These are phyloP conservation scores for Craniophora ligustri DNA, from an alignment of 2,888 invertebrate genomes.

Conservation along the genomic window DNA sequence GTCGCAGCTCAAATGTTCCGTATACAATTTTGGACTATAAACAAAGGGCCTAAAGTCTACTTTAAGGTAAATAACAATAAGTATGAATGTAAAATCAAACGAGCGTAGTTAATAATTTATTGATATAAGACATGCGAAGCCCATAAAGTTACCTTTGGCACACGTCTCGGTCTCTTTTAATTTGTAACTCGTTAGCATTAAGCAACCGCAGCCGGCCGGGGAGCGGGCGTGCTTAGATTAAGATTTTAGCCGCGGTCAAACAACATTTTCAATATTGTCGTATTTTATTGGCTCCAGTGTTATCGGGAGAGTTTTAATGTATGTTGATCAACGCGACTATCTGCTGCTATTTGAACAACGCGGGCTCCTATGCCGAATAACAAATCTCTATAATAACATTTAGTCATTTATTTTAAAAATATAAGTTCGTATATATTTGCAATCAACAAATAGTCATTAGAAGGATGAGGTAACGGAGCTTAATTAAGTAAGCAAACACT, in stretches of 20 bases:
- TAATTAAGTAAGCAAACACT: conserved; percentile 82
- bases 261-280: conserved; percentile 62
- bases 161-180: conserved; percentile 86
- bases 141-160: conserved; percentile 88
- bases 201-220: conserved; percentile 63
- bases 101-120: conserved; percentile 88
- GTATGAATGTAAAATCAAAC: conserved; percentile 85
- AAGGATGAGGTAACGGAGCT: conserved; percentile 74
- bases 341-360: conserved; percentile 58
- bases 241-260: conserved; percentile 74
- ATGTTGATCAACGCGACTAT: conserved; percentile 54
- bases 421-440: too few relatives aligned
- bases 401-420: too few relatives aligned
- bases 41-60: conserved; percentile 71
- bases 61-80: conserved; percentile 72
- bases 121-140: conserved; percentile 88
- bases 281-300: conserved; percentile 61
- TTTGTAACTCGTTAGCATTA: conserved; percentile 87
- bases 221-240: conserved; percentile 72
- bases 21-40: conserved; percentile 75
- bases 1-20: conserved; percentile 50
- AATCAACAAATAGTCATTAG: conserved; percentile 65
- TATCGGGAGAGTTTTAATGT: conserved; percentile 64
- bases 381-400: too few relatives aligned
- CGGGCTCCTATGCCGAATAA: conserved; percentile 8